phyloP scores from a whole-genome alignment of 2,888 invertebrate species.

The Cheilosia pagana region DNA sequence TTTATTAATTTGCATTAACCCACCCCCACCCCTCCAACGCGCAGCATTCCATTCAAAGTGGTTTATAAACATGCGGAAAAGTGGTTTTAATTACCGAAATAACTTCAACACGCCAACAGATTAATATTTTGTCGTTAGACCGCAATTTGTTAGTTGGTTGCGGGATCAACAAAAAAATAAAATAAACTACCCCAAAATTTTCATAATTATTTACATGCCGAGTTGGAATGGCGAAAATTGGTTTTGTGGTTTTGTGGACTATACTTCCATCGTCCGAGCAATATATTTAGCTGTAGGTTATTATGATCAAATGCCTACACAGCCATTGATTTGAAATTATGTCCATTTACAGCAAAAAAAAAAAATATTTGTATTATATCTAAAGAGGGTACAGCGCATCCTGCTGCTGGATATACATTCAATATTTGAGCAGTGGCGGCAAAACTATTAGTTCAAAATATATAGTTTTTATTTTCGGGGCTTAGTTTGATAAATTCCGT shows the following conservation, averaged over 20 bases:
- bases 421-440: background rate
- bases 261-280: background rate
- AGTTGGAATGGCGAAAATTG: constrained; percentile 1
- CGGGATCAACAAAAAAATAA: background rate
- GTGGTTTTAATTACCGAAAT: constrained; percentile 18
- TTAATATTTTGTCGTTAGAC: constrained; percentile 2
- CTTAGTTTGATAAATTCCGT: constrained; percentile 34
- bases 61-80: constrained; percentile 1
- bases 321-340: constrained; percentile 5
- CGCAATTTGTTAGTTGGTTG: background rate
- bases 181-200: background rate
- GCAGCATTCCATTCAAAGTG: constrained; percentile 10
- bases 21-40: too few species aligned
- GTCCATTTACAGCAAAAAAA: background rate
- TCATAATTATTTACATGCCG: constrained; percentile 5
- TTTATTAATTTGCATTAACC: constrained; percentile 3
- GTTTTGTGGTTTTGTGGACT: constrained; percentile 1
- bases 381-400: too few species aligned
- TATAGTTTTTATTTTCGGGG: constrained; percentile 25
- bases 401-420: background rate
- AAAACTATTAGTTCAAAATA: constrained; percentile 30
- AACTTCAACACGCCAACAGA: constrained; percentile 8
- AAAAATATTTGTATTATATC: background rate
- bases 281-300: background rate
- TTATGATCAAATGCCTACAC: background rate